A percentile compares a stretch with the other conserved stretches of the same genome.
Conservation (phyloP, 2,888 invertebrate species). For the Atrina japonica region DNA sequence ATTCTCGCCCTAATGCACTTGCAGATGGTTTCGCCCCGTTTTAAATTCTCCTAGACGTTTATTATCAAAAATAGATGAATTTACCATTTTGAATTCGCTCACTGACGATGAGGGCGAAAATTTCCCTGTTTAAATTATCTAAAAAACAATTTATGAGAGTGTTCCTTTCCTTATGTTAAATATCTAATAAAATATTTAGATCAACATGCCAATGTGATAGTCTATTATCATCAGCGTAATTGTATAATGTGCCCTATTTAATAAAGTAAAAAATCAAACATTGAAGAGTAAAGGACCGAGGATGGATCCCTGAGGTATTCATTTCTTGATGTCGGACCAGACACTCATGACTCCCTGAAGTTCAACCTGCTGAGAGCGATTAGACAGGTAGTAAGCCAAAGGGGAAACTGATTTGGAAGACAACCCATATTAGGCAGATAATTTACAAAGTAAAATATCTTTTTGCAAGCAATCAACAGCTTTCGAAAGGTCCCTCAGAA, state of each 20-base stretch:
- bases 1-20: too few species aligned
- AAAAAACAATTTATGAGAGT: neutral
- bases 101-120: too few species aligned
- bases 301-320: constrained; percentile 15
- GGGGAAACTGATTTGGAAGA: neutral
- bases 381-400: neutral
- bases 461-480: constrained; percentile 14
- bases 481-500: too few species aligned
- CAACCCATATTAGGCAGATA: neutral
- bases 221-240: constrained; percentile 44
- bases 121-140: constrained; percentile 6
- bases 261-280: constrained; percentile 22
- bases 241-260: constrained; percentile 19
- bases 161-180: too few species aligned
- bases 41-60: too few species aligned
- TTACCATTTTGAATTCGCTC: too few species aligned
- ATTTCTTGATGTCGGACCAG: constrained; percentile 9
- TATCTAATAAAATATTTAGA: too few species aligned
- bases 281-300: constrained; percentile 13
- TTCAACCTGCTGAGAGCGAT: neutral
- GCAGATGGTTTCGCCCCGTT: too few species aligned
- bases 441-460: constrained; percentile 6
- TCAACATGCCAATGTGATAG: constrained; percentile 20
- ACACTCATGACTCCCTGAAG: constrained; percentile 4
- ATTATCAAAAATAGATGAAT: too few species aligned